Evolutionary conservation across 2,888 invertebrate species (phyloP).

Genomic region (Elysia crispata): DNA sequence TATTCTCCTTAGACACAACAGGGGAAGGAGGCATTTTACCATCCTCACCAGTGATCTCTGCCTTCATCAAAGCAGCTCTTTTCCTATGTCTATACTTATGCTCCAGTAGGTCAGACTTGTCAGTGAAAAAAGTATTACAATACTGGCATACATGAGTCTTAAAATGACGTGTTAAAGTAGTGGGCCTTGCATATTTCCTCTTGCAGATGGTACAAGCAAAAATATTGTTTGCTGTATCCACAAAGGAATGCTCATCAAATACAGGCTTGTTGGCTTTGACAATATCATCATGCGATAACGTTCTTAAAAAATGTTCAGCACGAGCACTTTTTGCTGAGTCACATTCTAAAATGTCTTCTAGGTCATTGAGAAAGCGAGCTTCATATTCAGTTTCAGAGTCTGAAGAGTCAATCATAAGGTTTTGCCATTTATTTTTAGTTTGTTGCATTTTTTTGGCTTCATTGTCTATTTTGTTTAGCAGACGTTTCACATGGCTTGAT

Average conservation of each 20-base stretch:
- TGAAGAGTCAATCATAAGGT: slow-evolving; percentile 6
- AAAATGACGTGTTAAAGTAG: slow-evolving; percentile 47
- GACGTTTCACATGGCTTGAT: slow-evolving; percentile 25
- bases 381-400: slow-evolving; percentile 42
- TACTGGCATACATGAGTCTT: slow-evolving; percentile 45
- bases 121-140: slow-evolving; percentile 45
- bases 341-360: slow-evolving; percentile 44
- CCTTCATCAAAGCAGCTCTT: slow-evolving; percentile 38
- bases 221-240: slow-evolving; percentile 44
- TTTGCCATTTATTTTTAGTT: slow-evolving; percentile 27
- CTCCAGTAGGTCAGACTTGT: slow-evolving; percentile 45
- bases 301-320: slow-evolving; percentile 37
- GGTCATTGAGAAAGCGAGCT: slow-evolving; percentile 44
- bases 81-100: slow-evolving; percentile 44
- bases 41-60: slow-evolving; percentile 38
- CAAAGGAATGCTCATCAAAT: slow-evolving; percentile 46
- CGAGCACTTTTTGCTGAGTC: slow-evolving; percentile 33
- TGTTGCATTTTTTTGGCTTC: slow-evolving; percentile 30
- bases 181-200: slow-evolving; percentile 48
- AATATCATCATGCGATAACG: slow-evolving; percentile 48
- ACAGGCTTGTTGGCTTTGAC: slow-evolving; percentile 44
- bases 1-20: slow-evolving; percentile 41
- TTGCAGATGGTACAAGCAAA: slow-evolving; percentile 50
- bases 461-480: slow-evolving; percentile 31
- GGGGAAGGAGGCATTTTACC: slow-evolving; percentile 14